Evolutionary conservation across 2,113 vertebrate species (phyloP), one percentile per base, ranked within the genome.

Genomic region (Lipotes vexillifer): DNA sequence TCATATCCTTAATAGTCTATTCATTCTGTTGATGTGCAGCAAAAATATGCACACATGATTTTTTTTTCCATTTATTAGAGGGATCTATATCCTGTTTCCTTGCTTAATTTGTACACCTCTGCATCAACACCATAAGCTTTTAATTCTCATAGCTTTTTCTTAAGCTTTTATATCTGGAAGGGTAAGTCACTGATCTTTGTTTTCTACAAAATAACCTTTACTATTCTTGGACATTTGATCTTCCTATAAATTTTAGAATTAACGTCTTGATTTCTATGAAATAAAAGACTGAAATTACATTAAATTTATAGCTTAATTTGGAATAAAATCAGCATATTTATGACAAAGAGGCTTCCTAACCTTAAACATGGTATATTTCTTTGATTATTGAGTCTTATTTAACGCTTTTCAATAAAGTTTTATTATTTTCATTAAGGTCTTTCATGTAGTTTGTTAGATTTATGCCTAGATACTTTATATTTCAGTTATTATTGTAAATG

Each of bases 351-450:
- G 25, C 27, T 95, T 74, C 9, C 10, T 82, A 63, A 75, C 7
- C 3, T 36, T 29, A 63, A 21, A 2, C 8, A 41, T 77, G 57
- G 7, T 74, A 36, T 66, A 87, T 57, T 83, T 87, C 71, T 96
- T 83, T 81, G 44, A 86, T 75, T 72, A 71, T 46, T 63, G 7
- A 90, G 36, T 59, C 17, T 57, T 77, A 63, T 33, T 74, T 84
- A 97, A 93, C 6, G 44, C 38, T 12, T 82, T 69, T 61, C 46
- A 90, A 57, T 82, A 85, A 52, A 81, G 9, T 90, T 86, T 77
- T 93, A 65, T 72, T 80, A 49, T 91, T 91, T 94, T 92, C 65
- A 65, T 72, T 94, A 88, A 92, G 9, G 27, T 71, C 25, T 95
- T 84, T 65, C 36, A 78, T 1, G 9, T 88, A 46, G 11, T 52